Evolutionary conservation across 2,888 invertebrate genomes (phyloP), one percentile per base, ranked within the genome.

Genomic region (Hesperia comma): DNA sequence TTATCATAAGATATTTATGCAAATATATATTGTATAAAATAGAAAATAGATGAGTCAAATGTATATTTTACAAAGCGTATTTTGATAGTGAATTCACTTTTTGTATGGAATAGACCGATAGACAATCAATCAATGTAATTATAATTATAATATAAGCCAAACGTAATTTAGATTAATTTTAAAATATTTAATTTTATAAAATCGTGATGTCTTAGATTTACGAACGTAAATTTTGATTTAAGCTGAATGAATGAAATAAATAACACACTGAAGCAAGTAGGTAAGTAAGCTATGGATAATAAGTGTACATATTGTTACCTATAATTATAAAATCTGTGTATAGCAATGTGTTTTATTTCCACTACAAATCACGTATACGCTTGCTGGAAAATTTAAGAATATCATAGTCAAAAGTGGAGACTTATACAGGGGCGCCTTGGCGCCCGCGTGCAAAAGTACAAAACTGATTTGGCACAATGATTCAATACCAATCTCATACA

Each of bases 221-320:
- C 37, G 41, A 21, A 32, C 19, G 0, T 32, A 41, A 19, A 40
- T 56, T 62, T 62, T 55, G n/a, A 62, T 62, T 55, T 62, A n/a
- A 62, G 55, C 43, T 43, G 26, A 55, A 62, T 61, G 26, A 41
- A 61, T 40, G 41, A n/a, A n/a, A n/a, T n/a, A n/a, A n/a, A n/a
- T n/a, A n/a, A n/a, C n/a, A n/a, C n/a, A 61, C 40, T 53, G 12
- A 15, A 21, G 21, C 26, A 15, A 57, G 6, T 57, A 32, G 17
- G 43, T 33, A n/a, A n/a, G n/a, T 60, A 46, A 46, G 19, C 4
- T 55, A 43, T 53, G 62, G 19, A 41, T 37, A 61, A 26, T 19
- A 56, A 43, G 17, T 62, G 62, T 62, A 62, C 26, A 55, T 55
- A 62, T 62, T 62, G 41, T 62, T 62, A 54, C 53, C 41, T 54